A percentile compares a stretch with the other conserved stretches of the same genome.
Conservation (phyloP, 2,888 invertebrate genomes). For the Heteromyza rotundicornis region DNA sequence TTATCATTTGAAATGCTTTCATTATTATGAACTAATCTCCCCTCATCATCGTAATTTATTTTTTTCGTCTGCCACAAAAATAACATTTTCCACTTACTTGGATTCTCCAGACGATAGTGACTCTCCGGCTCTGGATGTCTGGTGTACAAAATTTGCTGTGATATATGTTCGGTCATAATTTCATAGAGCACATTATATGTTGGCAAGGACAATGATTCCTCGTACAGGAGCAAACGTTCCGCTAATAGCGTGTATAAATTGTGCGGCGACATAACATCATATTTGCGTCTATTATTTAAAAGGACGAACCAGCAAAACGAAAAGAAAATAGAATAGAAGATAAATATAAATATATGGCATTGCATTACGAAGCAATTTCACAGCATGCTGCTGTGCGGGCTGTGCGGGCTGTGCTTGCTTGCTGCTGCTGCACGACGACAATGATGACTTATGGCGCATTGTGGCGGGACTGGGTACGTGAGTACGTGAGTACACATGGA, state of each 20-base stretch:
- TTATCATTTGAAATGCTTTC: too few relatives aligned
- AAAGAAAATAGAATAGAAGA: slow-evolving; percentile 12
- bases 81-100: slow-evolving; percentile 73
- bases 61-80: too few relatives aligned
- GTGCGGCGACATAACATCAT: slow-evolving; percentile 98
- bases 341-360: slow-evolving; percentile 29
- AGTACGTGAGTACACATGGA: background rate
- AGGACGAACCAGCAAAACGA: slow-evolving; percentile 1
- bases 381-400: slow-evolving; percentile 9
- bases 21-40: too few relatives aligned
- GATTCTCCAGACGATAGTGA: slow-evolving; percentile 93
- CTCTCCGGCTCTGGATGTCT: slow-evolving; percentile 95
- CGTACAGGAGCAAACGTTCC: slow-evolving; percentile 86
- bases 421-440: too few relatives aligned
- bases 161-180: slow-evolving; percentile 97
- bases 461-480: slow-evolving; percentile 3
- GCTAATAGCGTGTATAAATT: slow-evolving; percentile 97
- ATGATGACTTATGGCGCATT: too few relatives aligned
- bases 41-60: too few relatives aligned
- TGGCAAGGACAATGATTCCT: slow-evolving; percentile 88
- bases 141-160: slow-evolving; percentile 91
- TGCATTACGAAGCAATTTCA: slow-evolving; percentile 35
- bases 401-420: background rate
- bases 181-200: slow-evolving; percentile 99
- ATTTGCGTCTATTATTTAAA: slow-evolving; percentile 78